These are phyloP conservation scores for Leptinotarsa defecta DNA, from an alignment of 1,140 invertebrate genomes.

Conservation along the genomic window DNA sequence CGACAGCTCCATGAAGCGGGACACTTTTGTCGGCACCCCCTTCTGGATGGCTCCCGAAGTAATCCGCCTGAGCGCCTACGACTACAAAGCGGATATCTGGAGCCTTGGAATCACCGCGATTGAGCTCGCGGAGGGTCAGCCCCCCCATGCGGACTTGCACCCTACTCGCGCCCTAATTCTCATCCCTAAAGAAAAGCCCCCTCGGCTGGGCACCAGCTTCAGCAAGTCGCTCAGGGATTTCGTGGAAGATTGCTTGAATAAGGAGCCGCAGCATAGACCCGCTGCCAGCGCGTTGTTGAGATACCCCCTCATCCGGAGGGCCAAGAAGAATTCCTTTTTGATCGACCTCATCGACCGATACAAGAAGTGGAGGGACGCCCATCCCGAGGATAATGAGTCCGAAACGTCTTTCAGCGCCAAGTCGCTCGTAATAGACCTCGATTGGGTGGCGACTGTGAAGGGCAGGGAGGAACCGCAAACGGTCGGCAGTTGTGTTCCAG, in stretches of 20 bases:
- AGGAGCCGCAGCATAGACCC: constrained; percentile 98
- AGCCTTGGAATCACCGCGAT: constrained; percentile 98
- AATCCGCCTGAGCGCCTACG: constrained; percentile 98
- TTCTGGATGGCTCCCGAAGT: constrained; percentile 99
- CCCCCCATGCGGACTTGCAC: constrained; percentile 97
- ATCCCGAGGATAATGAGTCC: constrained; percentile 78
- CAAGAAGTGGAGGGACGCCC: constrained; percentile 92
- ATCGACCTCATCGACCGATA: constrained; percentile 94
- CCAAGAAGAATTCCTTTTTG: constrained; percentile 94
- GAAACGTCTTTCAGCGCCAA: constrained; percentile 73
- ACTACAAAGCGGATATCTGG: constrained; percentile 99
- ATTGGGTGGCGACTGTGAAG: constrained; percentile 92
- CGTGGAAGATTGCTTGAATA: constrained; percentile 98
- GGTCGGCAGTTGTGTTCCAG: constrained; percentile 54
- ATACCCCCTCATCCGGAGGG: constrained; percentile 92
- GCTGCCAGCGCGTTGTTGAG: constrained; percentile 93
- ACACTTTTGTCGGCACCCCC: constrained; percentile 98
- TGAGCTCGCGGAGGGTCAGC: constrained; percentile 99
- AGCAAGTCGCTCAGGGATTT: constrained; percentile 98
- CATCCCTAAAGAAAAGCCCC: constrained; percentile 99
- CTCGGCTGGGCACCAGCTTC: constrained; percentile 95
- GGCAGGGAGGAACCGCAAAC: not conserved
- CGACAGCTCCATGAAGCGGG: constrained; percentile 98
- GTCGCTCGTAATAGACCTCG: constrained; percentile 63
- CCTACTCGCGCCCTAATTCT: constrained; percentile 99